Base-by-base conservation (phyloP, 2,113 vertebrate species). In the Anser brachyrhynchus region DNA sequence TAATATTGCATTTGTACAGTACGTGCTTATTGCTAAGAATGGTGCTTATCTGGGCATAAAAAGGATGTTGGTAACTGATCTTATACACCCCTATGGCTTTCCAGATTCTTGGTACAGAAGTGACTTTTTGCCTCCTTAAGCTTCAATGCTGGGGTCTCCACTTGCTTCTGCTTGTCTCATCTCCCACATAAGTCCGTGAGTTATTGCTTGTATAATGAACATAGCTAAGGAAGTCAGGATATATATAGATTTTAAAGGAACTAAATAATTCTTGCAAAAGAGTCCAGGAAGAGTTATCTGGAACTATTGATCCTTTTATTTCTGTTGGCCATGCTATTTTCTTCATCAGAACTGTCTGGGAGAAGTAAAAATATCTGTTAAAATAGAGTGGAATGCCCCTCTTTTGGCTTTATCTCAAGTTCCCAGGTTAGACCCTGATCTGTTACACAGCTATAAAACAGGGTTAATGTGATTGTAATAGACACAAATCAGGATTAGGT, bases 1-100 rank as follows among this genome's bases (percentile, higher is more conserved):
- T 82, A 95, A 91, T 87, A 89, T 95, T 90, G 89, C 33, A 90
- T 90, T 78, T 77, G 62, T 67, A 44, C 33, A 57, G 76, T 84
- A 72, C 49, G 29, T 26, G 28, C 76, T 75, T 0, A 2, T 70
- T 70, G 77, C 70, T 87, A 72, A 49, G 73, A 61, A 37, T 72
- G 66, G 58, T 81, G 86, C 86, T 94, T 89, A 81, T 84, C 90
- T 93, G 43, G 37, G 57, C 66, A 70, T 62, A 62, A 92, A 90
- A 90, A 65, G 43, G 61, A 67, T 86, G 26, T 69, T 86, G 67
- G 88, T 90, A 88, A 86, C 69, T 22, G 59, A 81, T 81, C 71
- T 75, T 84, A 9, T 23, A 11, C 8, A 41, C 28, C 62, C 31
- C 31, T 80, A 11, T 26, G 39, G 52, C 25, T 78, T 92, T 66